Conservation (phyloP, 2,113 vertebrate species). For the Balaenoptera acutorostrata region DNA sequence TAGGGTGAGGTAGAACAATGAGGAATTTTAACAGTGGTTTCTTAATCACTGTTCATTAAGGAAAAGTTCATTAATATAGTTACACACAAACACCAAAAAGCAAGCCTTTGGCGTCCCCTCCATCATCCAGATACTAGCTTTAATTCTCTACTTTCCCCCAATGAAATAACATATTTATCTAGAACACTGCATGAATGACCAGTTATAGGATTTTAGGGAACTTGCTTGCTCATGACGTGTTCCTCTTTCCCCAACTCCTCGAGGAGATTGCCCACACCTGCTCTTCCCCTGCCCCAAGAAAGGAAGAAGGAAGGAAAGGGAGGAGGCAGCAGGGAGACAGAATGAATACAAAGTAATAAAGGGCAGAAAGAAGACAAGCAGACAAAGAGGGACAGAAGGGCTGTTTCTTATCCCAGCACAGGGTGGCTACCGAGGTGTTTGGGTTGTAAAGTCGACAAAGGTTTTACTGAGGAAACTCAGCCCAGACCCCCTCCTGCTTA, state of each 20-base stretch:
- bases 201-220: background rate
- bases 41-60: background rate
- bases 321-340: background rate
- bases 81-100: background rate
- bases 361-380: background rate
- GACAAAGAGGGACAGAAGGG: background rate
- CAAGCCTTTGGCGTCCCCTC: background rate
- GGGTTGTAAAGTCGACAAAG: conserved; percentile 73
- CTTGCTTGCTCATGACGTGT: background rate
- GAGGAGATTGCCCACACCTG: background rate
- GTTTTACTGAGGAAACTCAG: conserved; percentile 83
- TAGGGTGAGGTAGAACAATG: background rate
- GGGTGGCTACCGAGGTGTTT: conserved; percentile 68
- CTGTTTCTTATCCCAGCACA: conserved; percentile 25
- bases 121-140: conserved; percentile 7
- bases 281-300: background rate
- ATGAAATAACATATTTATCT: background rate
- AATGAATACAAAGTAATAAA: background rate
- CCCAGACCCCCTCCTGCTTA: conserved; percentile 78
- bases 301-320: background rate
- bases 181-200: background rate
- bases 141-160: background rate
- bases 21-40: background rate
- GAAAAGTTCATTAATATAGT: background rate
- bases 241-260: background rate